Evolutionary conservation across 37 sponge, comb jelly and placozoan species (phyloP), one percentile per base, ranked within the genome.

Genomic region (Haliclona indistincta): DNA sequence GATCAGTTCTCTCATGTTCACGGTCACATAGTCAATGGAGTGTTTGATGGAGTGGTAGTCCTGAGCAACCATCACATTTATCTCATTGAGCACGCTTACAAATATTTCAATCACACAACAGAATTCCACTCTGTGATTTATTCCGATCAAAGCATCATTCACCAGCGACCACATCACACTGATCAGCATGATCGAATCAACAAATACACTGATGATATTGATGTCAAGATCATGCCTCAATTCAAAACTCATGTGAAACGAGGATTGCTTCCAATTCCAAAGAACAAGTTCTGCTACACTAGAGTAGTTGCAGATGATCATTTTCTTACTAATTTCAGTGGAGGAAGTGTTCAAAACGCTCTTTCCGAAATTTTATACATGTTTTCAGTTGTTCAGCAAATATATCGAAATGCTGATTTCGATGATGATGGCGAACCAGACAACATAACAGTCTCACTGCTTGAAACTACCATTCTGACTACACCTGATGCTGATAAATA

Each of bases 221-320:
- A n/a, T n/a, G n/a, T n/a, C n/a, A n/a, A n/a, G n/a, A n/a, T n/a
- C 32, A 81, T 23, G 38, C 28, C n/a, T 0, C n/a, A 20, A 20
- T 72, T 0, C 71, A 81, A n/a, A 58, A 82, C 5, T 41, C 82
- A 20, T 82, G 73, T 1, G 52, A 43, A 6, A n/a, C n/a, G n/a
- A n/a, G n/a, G n/a, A n/a, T n/a, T n/a, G n/a, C n/a, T n/a, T n/a
- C 88, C 88, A 30, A 33, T 61, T 7, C 38, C 7, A 20, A 52
- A n/a, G 30, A n/a, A n/a, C 42, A 54, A 26, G 3, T 88, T 77
- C 63, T 94, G 94, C 53, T 84, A 55, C 15, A 47, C 86, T 43
- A 56, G 61, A 10, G 75, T 94, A 15, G 87, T 83, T 19, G 91
- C 80, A 3, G 94, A 94, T 64, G 80, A 89, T 54, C 23, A 75